A percentile compares a stretch with the other conserved stretches of the same genome.
Conservation (phyloP, 2,797 vertebrate genomes). For the Platalea minor region DNA sequence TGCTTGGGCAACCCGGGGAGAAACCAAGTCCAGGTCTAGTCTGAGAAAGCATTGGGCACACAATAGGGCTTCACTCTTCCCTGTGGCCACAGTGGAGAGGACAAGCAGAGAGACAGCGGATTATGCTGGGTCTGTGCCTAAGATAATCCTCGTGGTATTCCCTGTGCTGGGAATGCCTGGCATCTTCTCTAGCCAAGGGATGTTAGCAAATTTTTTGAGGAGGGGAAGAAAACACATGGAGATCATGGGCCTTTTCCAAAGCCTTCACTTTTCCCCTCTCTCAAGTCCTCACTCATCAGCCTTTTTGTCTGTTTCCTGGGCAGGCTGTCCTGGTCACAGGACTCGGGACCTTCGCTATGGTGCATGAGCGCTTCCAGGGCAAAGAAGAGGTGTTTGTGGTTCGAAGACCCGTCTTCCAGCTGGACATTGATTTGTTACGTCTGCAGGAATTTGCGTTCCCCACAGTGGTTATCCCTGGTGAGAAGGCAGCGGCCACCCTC, state of each 20-base stretch:
- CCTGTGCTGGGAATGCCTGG: background rate
- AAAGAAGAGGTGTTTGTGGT: background rate
- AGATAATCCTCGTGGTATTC: background rate
- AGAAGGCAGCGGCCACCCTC: background rate
- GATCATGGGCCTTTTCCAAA: background rate
- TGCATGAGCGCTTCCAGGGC: background rate
- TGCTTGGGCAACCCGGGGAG: background rate
- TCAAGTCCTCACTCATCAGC: background rate
- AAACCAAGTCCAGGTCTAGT: background rate
- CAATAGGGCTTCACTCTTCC: background rate
- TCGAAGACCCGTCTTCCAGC: background rate
- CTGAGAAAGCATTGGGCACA: background rate
- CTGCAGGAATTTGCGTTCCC: background rate
- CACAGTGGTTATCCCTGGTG: background rate
- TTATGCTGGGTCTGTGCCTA: background rate
- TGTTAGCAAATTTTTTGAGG: background rate
- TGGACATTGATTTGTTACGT: rapidly evolving
- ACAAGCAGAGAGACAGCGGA: background rate
- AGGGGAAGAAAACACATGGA: background rate
- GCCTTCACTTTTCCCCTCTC: background rate
- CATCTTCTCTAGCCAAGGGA: background rate
- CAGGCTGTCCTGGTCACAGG: background rate
- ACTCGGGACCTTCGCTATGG: background rate
- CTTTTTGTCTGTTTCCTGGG: background rate
- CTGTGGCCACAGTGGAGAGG: background rate